These are phyloP conservation scores for Cassiopea xamachana DNA, from an alignment of 30 jellyfish, hydroid and myxozoan species.

Conservation along the genomic window DNA sequence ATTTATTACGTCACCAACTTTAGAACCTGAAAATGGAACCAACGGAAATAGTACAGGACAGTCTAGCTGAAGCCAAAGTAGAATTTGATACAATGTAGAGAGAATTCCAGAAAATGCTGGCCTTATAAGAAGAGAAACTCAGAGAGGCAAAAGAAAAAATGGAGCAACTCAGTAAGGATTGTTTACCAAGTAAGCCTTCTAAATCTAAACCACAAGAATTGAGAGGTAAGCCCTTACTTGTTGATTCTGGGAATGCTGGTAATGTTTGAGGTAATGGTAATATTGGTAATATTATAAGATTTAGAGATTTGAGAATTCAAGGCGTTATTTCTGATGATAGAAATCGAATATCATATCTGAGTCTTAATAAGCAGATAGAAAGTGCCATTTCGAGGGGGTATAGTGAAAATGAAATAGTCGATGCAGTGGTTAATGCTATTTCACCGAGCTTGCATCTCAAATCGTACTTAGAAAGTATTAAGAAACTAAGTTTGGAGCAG, in stretches of 20 bases:
- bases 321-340: not conserved
- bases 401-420: not conserved
- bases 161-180: not conserved
- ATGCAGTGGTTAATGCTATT: not conserved
- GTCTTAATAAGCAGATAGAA: not conserved
- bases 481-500: not conserved
- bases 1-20: not conserved
- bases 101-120: not conserved
- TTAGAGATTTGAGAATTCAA: not conserved
- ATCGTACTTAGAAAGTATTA: not conserved
- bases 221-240: not conserved
- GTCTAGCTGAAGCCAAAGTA: not conserved
- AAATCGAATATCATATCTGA: not conserved
- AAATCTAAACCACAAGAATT: not conserved
- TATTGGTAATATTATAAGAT: not conserved
- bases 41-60: not conserved
- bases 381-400: not conserved
- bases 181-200: not conserved
- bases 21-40: not conserved
- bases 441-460: not conserved
- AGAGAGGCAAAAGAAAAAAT: not conserved
- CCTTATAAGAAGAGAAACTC: not conserved
- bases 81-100: not conserved
- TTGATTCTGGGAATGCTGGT: not conserved
- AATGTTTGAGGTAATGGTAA: no score